phyloP scores from a whole-genome alignment of 1,140 invertebrate genomes.

The Cheumatopsyche charites region DNA sequence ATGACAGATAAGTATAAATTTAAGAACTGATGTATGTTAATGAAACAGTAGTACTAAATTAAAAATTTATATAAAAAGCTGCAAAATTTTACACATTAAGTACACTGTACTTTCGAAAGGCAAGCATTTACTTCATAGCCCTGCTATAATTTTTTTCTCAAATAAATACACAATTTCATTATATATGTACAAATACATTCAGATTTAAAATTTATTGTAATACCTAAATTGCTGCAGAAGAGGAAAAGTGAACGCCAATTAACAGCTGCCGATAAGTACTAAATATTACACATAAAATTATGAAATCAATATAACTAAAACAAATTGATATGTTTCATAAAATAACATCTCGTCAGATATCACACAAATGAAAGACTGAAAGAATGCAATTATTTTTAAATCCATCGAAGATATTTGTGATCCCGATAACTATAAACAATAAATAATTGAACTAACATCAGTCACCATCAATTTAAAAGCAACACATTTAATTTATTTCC shows the following conservation, averaged over 20 bases:
- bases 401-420: constrained; percentile 5
- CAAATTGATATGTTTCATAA: constrained; percentile 24
- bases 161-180: background rate
- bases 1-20: background rate
- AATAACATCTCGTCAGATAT: constrained; percentile 12
- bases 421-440: constrained; percentile 15
- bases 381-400: background rate
- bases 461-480: constrained; percentile 11
- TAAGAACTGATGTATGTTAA: background rate
- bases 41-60: too few species aligned
- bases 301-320: constrained; percentile 14
- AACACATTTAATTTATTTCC: constrained; percentile 14
- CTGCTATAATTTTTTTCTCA: constrained; percentile 9
- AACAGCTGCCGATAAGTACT: constrained; percentile 19
- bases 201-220: constrained; percentile 19
- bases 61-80: constrained; percentile 7
- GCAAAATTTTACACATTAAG: constrained; percentile 6
- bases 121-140: constrained; percentile 1
- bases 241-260: background rate
- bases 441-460: constrained; percentile 27
- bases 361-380: constrained; percentile 23
- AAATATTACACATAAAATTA: constrained; percentile 14
- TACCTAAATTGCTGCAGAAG: background rate
- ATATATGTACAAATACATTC: constrained; percentile 2
- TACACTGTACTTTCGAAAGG: constrained; percentile 10